Conservation (phyloP, 2,797 vertebrate genomes). For the Pelodytes ibericus region DNA sequence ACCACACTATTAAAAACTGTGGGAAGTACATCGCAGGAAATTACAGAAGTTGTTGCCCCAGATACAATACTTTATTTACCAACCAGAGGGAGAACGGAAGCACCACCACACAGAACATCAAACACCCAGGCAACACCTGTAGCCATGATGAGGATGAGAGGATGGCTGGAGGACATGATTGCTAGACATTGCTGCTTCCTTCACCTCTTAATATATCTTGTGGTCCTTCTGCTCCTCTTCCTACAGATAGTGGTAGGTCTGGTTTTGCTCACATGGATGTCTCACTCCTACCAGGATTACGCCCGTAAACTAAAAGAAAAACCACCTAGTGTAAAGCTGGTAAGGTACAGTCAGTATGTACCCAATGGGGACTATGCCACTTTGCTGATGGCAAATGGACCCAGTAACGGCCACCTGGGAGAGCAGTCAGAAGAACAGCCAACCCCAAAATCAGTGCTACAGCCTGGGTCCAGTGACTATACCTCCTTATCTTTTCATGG, state of each 20-base stretch:
- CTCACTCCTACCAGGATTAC: neutral
- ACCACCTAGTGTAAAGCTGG: neutral
- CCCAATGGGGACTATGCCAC: neutral
- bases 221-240: constrained; percentile 7
- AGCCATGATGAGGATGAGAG: neutral
- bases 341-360: constrained; percentile 31
- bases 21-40: no score
- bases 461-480: neutral
- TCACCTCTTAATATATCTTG: constrained; percentile 30
- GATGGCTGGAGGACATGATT: constrained; percentile 31
- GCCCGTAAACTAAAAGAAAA: neutral
- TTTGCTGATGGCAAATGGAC: neutral
- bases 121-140: neutral
- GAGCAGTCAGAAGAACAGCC: neutral
- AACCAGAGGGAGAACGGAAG: neutral
- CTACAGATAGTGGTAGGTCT: neutral
- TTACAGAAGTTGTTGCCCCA: no score
- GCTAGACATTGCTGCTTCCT: constrained; percentile 38
- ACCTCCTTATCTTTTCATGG: no score
- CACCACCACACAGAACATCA: neutral
- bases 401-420: constrained; percentile 3
- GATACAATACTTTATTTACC: no score
- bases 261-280: neutral
- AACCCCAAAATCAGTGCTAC: constrained; percentile 21
- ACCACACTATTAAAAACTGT: no score